These are phyloP conservation scores for Cynopterus brachyotis DNA, from an alignment of 2,113 vertebrate genomes.

Conservation along the genomic window DNA sequence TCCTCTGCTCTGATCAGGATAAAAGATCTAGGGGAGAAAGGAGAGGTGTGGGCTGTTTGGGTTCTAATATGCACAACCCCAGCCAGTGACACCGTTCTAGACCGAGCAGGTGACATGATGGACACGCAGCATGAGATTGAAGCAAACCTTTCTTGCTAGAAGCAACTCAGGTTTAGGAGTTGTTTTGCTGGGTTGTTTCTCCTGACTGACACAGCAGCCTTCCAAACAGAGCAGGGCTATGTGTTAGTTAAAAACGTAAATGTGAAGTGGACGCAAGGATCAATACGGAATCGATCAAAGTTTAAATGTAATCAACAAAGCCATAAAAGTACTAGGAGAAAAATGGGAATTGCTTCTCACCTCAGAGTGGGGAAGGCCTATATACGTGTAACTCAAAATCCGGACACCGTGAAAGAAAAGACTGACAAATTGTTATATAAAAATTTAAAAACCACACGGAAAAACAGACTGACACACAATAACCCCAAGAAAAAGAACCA, in stretches of 20 bases:
- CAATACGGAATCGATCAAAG: background rate
- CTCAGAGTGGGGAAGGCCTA: background rate
- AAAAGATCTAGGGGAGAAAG: background rate
- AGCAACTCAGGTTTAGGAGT: background rate
- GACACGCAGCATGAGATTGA: fast-evolving
- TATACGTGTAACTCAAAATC: background rate
- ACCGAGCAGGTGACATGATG: background rate
- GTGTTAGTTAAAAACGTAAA: background rate
- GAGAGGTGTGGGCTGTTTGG: background rate
- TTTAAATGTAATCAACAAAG: background rate
- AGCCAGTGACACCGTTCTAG: background rate
- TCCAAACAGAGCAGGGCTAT: background rate
- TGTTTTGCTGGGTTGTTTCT: background rate
- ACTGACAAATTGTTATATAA: background rate
- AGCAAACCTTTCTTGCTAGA: background rate
- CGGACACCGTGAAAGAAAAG: background rate
- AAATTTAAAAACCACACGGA: background rate
- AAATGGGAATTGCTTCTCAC: background rate
- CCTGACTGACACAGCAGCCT: background rate
- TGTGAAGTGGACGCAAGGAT: background rate
- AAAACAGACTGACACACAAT: background rate
- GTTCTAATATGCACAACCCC: background rate
- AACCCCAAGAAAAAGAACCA: background rate
- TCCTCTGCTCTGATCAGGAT: background rate
- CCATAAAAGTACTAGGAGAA: background rate